Evolutionary conservation across 2,113 vertebrate species (phyloP).

Genomic region (Petrocephalus zakoni): DNA sequence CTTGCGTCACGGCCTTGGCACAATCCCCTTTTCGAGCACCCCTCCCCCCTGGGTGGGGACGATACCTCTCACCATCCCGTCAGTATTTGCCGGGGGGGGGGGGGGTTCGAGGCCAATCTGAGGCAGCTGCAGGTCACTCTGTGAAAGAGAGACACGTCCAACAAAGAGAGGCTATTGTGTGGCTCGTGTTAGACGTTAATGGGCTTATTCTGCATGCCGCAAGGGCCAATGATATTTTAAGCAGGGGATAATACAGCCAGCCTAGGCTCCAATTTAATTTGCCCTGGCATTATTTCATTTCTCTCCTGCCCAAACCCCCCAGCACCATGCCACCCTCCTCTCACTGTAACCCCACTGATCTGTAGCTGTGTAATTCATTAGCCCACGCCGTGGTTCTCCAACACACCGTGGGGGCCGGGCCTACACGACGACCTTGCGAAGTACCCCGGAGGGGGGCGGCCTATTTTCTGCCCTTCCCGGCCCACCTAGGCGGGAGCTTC

Average conservation of each 20-base stretch:
- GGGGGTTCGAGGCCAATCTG: constrained; percentile 18
- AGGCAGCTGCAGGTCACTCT: constrained; percentile 27
- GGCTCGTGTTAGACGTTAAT: constrained; percentile 55
- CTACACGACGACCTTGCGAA: constrained; percentile 57
- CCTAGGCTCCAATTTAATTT: constrained; percentile 56
- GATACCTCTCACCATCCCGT: constrained; percentile 20
- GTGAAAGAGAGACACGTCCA: constrained; percentile 30
- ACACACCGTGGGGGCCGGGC: constrained; percentile 34
- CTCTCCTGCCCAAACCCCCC: neutral
- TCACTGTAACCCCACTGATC: neutral
- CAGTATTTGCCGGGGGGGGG: constrained; percentile 32
- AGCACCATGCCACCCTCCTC: neutral
- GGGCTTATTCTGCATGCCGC: constrained; percentile 52
- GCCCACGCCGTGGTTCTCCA: constrained; percentile 19
- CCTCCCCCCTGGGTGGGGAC: neutral
- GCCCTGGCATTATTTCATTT: constrained; percentile 42
- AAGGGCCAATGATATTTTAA: constrained; percentile 55
- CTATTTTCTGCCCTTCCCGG: constrained; percentile 54
- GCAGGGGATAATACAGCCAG: constrained; percentile 41
- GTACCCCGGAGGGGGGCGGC: constrained; percentile 48
- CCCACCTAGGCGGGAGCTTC: constrained; percentile 49
- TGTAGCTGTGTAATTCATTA: constrained; percentile 47
- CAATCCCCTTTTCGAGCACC: neutral
- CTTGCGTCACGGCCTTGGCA: neutral
- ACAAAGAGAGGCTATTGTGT: constrained; percentile 58